Evolutionary conservation across 1,140 invertebrate genomes (phyloP), one percentile per base, ranked within the genome.

Genomic region (Maconellicoccus hirsutus): DNA sequence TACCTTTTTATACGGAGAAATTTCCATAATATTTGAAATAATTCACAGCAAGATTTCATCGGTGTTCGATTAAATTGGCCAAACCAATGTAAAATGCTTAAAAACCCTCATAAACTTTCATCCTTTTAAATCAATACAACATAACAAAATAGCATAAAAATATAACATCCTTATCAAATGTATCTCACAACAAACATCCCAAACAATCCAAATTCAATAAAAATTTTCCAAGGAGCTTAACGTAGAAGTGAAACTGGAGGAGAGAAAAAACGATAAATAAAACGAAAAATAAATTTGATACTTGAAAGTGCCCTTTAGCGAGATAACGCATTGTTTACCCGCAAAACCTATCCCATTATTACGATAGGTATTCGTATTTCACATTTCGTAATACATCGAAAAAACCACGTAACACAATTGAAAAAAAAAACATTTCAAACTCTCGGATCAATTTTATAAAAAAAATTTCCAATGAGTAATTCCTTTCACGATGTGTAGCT

Each of bases 311-410:
- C 42, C n/a, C 42, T 52, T 33, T 16, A 19, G 42, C 42, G 42
- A 52, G n/a, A 52, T 52, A 52, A 52, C 42, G n/a, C 42, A 52
- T 52, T 52, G 42, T 52, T 52, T 52, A 52, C 42, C 42, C 42
- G 29, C 42, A 52, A 52, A 33, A 33, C 29, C 29, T 33, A 33
- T 33, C 42, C n/a, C 42, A 52, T 33, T 33, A 19, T 16, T 52
- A 52, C 42, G 42, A 52, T 52, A 14, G 10, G 42, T 52, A 52
- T 33, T 33, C 42, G n/a, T 14, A 14, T 52, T 52, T 52, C 42
- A 52, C 42, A 52, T 52, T 16, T 52, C 42, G n/a, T 52, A 16
- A 19, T 52, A 52, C n/a, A 52, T 52, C 16, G 42, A 14, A 8
- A 52, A 52, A 52, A 52, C n/a, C n/a, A 12, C 4, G 42, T 16